phyloP scores from a whole-genome alignment of 2,888 invertebrate genomes.

The Cephus rjabovi region DNA sequence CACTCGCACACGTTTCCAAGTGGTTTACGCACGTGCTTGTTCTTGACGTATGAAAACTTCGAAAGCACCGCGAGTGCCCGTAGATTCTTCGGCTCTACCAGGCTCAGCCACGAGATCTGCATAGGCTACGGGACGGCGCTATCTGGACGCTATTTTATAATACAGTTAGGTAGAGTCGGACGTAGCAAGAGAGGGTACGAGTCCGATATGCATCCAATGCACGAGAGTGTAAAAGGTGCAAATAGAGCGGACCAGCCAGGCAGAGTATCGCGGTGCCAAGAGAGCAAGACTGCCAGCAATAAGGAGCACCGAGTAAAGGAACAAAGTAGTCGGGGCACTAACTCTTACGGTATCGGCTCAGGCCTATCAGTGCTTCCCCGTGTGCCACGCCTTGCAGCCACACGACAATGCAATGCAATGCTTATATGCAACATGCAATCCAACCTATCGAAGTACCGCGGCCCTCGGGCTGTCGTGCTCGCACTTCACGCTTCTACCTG shows the following conservation, averaged over 20 bases:
- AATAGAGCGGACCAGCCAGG: not conserved
- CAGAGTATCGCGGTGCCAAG: not conserved
- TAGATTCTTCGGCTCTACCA: not conserved
- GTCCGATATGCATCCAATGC: not conserved
- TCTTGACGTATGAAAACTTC: not conserved
- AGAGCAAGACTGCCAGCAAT: constrained; percentile 15
- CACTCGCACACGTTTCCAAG: not conserved
- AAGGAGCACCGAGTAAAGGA: constrained; percentile 25
- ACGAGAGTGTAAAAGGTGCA: not conserved
- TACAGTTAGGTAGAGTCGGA: constrained; percentile 50
- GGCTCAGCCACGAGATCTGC: not conserved
- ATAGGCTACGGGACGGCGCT: constrained; percentile 22
- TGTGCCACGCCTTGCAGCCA: constrained; percentile 48
- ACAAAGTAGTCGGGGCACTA: constrained; percentile 17
- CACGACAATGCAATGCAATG: constrained; percentile 42
- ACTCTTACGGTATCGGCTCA: constrained; percentile 40
- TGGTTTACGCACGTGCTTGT: not conserved
- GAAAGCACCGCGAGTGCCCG: not conserved
- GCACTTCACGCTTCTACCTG: constrained; percentile 1
- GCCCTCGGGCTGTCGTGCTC: not conserved
- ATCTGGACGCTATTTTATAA: constrained; percentile 53
- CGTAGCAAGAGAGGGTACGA: constrained; percentile 13
- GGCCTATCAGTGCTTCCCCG: constrained; percentile 46
- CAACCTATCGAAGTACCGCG: constrained; percentile 22
- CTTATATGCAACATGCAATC: constrained; percentile 37